Evolutionary conservation across 2,113 vertebrate genomes (phyloP).

Genomic region (Sturnira hondurensis): DNA sequence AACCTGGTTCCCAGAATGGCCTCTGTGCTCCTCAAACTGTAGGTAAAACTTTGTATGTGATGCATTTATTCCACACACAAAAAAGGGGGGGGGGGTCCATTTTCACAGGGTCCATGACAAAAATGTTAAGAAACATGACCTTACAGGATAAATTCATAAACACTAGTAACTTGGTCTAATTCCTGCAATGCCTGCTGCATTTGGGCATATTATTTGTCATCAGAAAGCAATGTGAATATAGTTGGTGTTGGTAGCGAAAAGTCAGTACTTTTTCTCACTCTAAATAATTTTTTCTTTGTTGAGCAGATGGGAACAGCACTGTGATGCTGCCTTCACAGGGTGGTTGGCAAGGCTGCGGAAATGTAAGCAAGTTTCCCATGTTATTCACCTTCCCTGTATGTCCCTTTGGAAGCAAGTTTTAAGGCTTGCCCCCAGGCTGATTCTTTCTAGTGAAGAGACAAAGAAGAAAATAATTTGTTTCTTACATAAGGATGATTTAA

Average conservation of each 20-base stretch:
- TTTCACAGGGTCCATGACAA: background rate
- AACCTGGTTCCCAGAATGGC: background rate
- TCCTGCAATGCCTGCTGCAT: background rate
- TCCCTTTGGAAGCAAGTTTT: background rate
- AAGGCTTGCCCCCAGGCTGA: background rate
- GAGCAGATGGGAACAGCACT: constrained; percentile 28
- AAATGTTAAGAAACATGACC: background rate
- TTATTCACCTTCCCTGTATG: background rate
- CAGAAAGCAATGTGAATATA: background rate
- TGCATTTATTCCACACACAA: background rate
- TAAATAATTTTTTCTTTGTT: constrained; percentile 50
- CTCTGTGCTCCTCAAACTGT: background rate
- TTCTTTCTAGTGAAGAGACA: background rate
- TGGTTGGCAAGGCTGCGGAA: background rate
- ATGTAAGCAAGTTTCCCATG: constrained; percentile 48
- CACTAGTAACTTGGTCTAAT: background rate
- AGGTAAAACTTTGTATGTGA: background rate
- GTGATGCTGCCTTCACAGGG: background rate
- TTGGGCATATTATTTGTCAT: background rate
- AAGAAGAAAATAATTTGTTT: background rate
- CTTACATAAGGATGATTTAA: background rate
- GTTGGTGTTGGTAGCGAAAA: background rate
- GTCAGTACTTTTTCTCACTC: constrained; percentile 24
- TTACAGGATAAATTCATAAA: background rate
- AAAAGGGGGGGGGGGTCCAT: background rate